Conservation (phyloP, 2,888 invertebrate genomes). For the Rhagonycha fulva region DNA sequence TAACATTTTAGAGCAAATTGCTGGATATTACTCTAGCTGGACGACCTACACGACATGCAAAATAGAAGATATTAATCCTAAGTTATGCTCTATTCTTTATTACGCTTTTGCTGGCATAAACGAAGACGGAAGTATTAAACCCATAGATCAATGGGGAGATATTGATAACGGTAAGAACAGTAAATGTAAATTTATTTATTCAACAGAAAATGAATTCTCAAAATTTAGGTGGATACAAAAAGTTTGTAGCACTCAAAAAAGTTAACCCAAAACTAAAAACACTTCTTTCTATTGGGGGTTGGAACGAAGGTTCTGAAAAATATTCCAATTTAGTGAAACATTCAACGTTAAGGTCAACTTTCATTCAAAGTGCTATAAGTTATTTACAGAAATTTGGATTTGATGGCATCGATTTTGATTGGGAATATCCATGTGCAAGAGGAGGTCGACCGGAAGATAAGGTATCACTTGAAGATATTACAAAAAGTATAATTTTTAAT, state of each 20-base stretch:
- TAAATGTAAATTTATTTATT: neutral
- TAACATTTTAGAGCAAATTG: neutral
- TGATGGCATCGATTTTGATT: slow-evolving; percentile 59
- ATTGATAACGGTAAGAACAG: slow-evolving; percentile 3
- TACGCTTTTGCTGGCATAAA: slow-evolving; percentile 59
- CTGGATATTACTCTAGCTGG: slow-evolving; percentile 21
- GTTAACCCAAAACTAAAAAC: slow-evolving; percentile 53
- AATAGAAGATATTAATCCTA: slow-evolving; percentile 55
- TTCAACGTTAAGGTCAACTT: slow-evolving; percentile 47
- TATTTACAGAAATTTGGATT: slow-evolving; percentile 55
- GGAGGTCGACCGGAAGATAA: slow-evolving; percentile 15
- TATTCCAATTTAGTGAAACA: slow-evolving; percentile 52
- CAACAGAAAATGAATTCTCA: neutral
- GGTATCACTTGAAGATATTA: neutral
- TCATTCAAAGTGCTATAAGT: slow-evolving; percentile 54
- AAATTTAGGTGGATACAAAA: slow-evolving; percentile 41
- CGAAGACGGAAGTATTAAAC: slow-evolving; percentile 35
- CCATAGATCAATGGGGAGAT: slow-evolving; percentile 11
- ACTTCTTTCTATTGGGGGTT: slow-evolving; percentile 57
- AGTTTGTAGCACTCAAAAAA: slow-evolving; percentile 53
- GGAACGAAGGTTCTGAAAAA: slow-evolving; percentile 52
- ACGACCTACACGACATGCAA: slow-evolving; percentile 32
- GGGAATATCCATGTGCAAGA: slow-evolving; percentile 56
- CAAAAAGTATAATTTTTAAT: neutral
- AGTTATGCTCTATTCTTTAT: slow-evolving; percentile 58